Evolutionary conservation across 2,797 vertebrate species (phyloP), one percentile per base, ranked within the genome.

Genomic region (Coregonus sp.): DNA sequence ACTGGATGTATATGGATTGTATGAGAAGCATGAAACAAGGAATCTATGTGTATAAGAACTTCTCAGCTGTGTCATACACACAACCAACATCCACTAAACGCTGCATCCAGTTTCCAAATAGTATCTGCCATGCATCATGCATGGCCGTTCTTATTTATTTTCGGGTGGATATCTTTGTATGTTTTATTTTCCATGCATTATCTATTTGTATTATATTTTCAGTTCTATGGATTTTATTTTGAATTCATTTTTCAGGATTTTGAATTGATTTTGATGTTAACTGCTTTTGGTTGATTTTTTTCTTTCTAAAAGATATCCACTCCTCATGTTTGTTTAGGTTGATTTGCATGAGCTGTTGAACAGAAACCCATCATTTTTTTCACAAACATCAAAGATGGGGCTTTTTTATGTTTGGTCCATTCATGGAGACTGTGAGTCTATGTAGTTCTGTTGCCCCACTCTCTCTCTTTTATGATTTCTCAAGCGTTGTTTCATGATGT

Each of bases 261-360:
- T 50, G 31, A 16, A 54, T 59, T 71, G 1, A 12, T 71, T 51
- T 72, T 54, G 1, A 54, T 72, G 2, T 54, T 52, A 52, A 29
- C 70, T 31, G 70, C 70, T 9, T 72, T 54, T 52, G 35, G 35
- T 77, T 50, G 14, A 50, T 84, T 72, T 68, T 67, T 82, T 79
- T 54, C 63, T 25, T 31, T 80, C 25, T 70, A 56, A 69, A 31
- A 76, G 50, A 72, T 76, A 67, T 78, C 1, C 52, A 73, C 33
- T 29, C 20, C 50, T 79, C 63, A 68, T 29, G 29, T 50, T 70
- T 18, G 31, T 75, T 29, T 67, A n/a, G 16, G 72, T 76, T 85
- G 84, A 94, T 95, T 93, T 95, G 95, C 95, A 95, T 94, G 93
- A 94, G 92, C 92, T 90, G 91, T 94, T 90, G 87, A 92, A 81